Evolutionary conservation across 2,797 vertebrate species (phyloP).

Genomic region (Clarias platycephalus): DNA sequence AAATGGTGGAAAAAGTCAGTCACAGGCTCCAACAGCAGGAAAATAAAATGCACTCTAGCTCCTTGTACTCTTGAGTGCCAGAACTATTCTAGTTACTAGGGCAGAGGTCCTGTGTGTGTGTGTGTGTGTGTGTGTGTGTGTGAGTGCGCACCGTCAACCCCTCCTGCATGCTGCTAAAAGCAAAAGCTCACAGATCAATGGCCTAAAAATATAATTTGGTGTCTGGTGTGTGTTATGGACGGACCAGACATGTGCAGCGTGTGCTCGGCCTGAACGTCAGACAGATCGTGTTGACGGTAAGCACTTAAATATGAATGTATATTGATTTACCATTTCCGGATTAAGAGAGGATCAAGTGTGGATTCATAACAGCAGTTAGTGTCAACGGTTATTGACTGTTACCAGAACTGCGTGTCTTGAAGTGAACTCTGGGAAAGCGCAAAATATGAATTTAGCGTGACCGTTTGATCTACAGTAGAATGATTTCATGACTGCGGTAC

Average conservation of each 20-base stretch:
- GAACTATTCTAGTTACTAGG: neutral
- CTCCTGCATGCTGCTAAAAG: conserved; percentile 54
- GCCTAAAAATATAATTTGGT: conserved; percentile 74
- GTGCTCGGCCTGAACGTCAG: conserved; percentile 22
- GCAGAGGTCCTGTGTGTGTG: neutral
- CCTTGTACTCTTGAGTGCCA: conserved; percentile 4
- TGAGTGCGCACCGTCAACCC: neutral
- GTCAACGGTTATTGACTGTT: conserved; percentile 21
- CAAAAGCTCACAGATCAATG: conserved; percentile 59
- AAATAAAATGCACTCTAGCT: conserved; percentile 15
- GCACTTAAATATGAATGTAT: conserved; percentile 19
- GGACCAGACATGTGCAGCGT: conserved; percentile 32
- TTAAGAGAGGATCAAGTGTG: conserved; percentile 23
- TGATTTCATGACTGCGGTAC: neutral
- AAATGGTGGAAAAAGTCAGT: neutral
- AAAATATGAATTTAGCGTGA: neutral
- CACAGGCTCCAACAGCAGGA: neutral
- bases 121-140: too few relatives aligned
- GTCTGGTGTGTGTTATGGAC: conserved; percentile 46
- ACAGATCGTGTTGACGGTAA: conserved; percentile 42
- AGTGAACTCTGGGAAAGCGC: neutral
- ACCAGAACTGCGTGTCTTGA: conserved; percentile 13
- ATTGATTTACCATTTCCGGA: conserved; percentile 34
- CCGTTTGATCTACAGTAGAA: neutral
- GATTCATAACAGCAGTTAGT: conserved; percentile 33